These are phyloP conservation scores for Vulpes ferrilata DNA, from an alignment of 2,113 vertebrate genomes.

Conservation along the genomic window DNA sequence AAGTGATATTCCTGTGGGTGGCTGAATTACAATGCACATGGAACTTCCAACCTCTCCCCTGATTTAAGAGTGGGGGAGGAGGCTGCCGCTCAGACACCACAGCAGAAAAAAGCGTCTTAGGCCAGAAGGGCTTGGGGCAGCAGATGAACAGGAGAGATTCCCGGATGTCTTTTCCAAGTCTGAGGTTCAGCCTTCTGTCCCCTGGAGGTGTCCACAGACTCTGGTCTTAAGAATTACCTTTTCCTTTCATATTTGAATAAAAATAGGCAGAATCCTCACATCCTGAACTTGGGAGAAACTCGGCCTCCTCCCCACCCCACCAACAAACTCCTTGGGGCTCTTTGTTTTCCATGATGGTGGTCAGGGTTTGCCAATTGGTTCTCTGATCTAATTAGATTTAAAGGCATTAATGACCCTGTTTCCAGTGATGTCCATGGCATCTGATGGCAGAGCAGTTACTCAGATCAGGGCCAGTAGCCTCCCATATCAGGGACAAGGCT, in stretches of 20 bases:
- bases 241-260: neutral
- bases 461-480: neutral
- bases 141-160: neutral
- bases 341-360: neutral
- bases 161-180: neutral
- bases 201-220: neutral
- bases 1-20: no score
- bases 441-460: neutral
- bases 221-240: neutral
- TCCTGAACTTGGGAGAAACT: neutral
- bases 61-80: neutral
- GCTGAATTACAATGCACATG: no score
- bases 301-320: neutral
- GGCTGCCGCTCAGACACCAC: neutral
- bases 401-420: constrained; percentile 9
- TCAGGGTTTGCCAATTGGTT: neutral
- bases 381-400: constrained; percentile 37
- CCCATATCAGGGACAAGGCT: neutral
- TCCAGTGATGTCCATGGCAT: neutral
- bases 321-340: neutral
- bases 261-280: neutral
- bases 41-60: neutral
- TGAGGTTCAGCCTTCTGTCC: neutral
- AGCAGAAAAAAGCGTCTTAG: neutral
- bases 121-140: neutral